These are phyloP conservation scores for Pachyseris speciosa DNA, from an alignment of 64 coral and sea anemone species.

Conservation along the genomic window DNA sequence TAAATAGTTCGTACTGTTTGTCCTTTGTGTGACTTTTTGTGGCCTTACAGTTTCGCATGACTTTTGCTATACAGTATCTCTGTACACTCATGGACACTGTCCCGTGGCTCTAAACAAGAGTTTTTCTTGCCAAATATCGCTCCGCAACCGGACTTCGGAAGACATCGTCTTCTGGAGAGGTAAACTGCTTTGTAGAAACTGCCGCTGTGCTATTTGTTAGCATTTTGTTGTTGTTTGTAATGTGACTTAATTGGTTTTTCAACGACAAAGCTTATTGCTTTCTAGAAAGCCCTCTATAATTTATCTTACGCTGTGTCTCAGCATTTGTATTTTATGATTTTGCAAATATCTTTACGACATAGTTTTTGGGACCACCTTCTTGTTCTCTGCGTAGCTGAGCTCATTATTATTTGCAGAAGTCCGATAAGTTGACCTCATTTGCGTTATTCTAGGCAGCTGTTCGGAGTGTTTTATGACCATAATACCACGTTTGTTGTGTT, in stretches of 20 bases:
- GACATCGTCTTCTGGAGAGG: neutral
- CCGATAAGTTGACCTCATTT: neutral
- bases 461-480: neutral
- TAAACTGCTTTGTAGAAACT: neutral
- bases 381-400: too few species aligned
- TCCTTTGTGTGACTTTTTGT: constrained; percentile 6
- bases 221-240: neutral
- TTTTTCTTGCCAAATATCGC: constrained; percentile 5
- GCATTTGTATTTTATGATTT: too few species aligned
- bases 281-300: too few species aligned
- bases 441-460: neutral
- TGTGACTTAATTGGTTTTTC: neutral
- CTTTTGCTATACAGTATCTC: neutral
- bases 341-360: too few species aligned
- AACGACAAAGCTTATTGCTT: too few species aligned
- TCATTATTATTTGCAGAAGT: neutral
- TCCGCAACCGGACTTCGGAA: neutral
- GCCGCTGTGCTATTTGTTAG: neutral
- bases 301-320: too few species aligned
- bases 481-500: neutral
- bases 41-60: neutral
- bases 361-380: too few species aligned
- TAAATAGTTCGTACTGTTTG: neutral
- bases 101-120: neutral
- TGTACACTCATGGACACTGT: neutral